Evolutionary conservation across 1,140 invertebrate species (phyloP).

Genomic region (Ips typographus): DNA sequence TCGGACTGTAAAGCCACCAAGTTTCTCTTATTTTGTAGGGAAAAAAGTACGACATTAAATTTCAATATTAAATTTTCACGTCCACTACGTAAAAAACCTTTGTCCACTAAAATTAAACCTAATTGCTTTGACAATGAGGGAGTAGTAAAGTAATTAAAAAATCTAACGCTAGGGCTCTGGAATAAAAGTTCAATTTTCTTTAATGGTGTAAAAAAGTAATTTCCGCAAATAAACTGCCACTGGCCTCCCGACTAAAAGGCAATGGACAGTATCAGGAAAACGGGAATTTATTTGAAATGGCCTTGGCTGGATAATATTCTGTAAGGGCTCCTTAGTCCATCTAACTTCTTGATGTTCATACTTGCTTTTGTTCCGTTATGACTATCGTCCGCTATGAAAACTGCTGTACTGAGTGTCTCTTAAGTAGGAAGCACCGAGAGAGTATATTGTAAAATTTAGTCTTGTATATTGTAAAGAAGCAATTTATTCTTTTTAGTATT

Average conservation of each 20-base stretch:
- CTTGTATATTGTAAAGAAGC: too few species aligned
- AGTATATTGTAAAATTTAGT: not conserved
- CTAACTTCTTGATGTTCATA: conserved; percentile 1
- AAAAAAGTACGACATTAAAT: conserved; percentile 14
- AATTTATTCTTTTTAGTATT: too few species aligned
- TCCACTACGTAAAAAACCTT: not conserved
- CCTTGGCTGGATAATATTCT: conserved; percentile 26
- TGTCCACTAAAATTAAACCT: too few species aligned
- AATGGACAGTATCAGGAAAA: conserved; percentile 27
- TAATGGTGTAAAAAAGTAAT: conserved; percentile 24
- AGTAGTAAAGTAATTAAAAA: not conserved
- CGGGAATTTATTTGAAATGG: conserved; percentile 31
- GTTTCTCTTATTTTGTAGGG: conserved; percentile 22
- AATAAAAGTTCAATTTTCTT: conserved; percentile 2
- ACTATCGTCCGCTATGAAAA: too few species aligned
- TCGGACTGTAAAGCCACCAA: conserved; percentile 12
- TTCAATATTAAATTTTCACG: conserved; percentile 13
- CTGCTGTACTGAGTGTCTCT: too few species aligned
- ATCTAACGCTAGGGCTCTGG: not conserved
- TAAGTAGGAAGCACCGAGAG: too few species aligned
- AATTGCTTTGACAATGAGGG: too few species aligned
- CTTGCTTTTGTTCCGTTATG: too few species aligned
- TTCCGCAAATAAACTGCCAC: conserved; percentile 26
- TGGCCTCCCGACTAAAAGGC: conserved; percentile 16
- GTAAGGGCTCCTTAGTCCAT: conserved; percentile 25